Evolutionary conservation across 23 tunicate genomes (phyloP).

Genomic region (Trididemnum nubilum): DNA sequence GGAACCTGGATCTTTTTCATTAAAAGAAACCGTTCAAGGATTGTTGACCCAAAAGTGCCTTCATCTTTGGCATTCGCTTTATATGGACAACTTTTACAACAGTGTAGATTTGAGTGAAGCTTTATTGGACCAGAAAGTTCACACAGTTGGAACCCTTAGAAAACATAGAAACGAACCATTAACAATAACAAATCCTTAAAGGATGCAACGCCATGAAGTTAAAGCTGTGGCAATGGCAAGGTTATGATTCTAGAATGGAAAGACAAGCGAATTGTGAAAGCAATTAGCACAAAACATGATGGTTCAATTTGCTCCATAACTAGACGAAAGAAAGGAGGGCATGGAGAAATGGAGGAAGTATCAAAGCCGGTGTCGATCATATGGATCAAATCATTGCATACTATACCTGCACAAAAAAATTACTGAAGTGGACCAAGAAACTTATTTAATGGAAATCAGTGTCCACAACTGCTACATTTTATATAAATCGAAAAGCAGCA

Average conservation of each 20-base stretch:
- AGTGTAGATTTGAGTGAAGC: constrained; percentile 33
- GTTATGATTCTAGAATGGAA: constrained; percentile 37
- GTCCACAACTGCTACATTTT: constrained; percentile 38
- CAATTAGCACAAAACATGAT: constrained; percentile 44
- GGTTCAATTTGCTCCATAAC: constrained; percentile 12
- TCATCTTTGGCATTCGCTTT: constrained; percentile 22
- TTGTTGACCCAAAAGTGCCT: constrained; percentile 33
- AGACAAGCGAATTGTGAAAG: constrained; percentile 41
- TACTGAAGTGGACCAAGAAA: constrained; percentile 38
- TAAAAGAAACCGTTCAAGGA: constrained; percentile 31
- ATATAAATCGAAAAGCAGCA: constrained; percentile 15
- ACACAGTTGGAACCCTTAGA: constrained; percentile 29
- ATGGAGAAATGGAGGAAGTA: constrained; percentile 22
- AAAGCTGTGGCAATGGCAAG: constrained; percentile 18
- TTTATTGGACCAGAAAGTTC: constrained; percentile 20
- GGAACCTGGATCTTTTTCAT: constrained; percentile 28
- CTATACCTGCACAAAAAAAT: constrained; percentile 35
- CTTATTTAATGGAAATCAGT: constrained; percentile 34
- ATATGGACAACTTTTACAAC: constrained; percentile 48
- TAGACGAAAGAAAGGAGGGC: constrained; percentile 15
- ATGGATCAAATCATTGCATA: constrained; percentile 40
- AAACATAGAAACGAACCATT: constrained; percentile 7
- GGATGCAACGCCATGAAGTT: constrained; percentile 10
- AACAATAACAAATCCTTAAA: constrained; percentile 7
- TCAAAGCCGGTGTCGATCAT: constrained; percentile 41